Base-by-base conservation (phyloP, 2,888 invertebrate genomes). In the Leptopilina myrica region DNA sequence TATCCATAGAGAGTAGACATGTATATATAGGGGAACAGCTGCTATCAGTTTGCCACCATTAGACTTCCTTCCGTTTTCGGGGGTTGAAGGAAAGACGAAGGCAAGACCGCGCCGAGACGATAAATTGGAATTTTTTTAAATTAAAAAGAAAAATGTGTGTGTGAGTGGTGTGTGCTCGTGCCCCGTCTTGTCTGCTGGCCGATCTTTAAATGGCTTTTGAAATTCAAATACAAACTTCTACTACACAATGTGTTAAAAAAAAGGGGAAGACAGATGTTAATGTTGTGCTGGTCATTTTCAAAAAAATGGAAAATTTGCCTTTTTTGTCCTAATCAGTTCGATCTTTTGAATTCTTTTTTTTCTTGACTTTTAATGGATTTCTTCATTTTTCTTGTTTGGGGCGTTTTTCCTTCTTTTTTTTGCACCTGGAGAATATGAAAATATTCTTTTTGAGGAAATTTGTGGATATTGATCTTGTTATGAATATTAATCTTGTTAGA, bases 11-110 rank as follows among this genome's bases (percentile, higher is more conserved):
- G 15, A 15, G 46, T 43, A 43, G 43, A 43, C 43, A 8, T 43
- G 43, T 49, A 49, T 49, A 49, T 82, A 81, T 81, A 83, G 80
- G 84, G 83, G 81, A 82, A 83, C 88, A 88, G 88, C 88, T 88
- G 88, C 87, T 87, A 88, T 88, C 88, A 88, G 86, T 86, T 43
- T 83, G 81, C 80, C 80, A 80, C 84, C 73, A 33, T 14, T 33
- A 73, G 53, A 33, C 53, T 73, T 73, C 73, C 56, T 56, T 73
- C n/a, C 73, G 73, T 73, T 73, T 73, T 67, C 8, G 46, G 62
- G 49, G 12, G 20, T 12, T 9, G n/a, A 4, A 33, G 33, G 33
- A 33, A 33, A 33, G 33, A 33, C 33, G 33, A 15, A 73, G 66
- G 40, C 46, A 9, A 20, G 65, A 12, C 12, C 46, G 26, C 46